These are phyloP conservation scores for Ceratina australensis DNA, from an alignment of 1,140 invertebrate species.

Conservation along the genomic window DNA sequence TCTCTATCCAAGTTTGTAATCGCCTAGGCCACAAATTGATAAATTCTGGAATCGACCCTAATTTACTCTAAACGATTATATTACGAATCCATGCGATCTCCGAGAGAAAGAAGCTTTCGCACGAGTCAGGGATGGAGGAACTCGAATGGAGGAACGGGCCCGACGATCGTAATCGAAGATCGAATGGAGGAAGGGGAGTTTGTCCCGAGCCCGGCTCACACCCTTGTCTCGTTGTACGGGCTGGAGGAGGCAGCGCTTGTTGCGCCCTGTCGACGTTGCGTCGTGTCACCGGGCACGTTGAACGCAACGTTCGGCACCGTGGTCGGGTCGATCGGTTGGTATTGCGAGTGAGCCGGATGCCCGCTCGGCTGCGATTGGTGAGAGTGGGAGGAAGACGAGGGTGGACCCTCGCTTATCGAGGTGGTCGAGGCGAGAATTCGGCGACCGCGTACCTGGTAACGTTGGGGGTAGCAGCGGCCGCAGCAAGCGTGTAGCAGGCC, in stretches of 20 bases:
- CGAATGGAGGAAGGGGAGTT: background rate
- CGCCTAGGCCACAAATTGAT: no score
- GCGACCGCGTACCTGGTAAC: conserved; percentile 89
- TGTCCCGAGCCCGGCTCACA: conserved; percentile 65
- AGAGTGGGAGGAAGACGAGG: conserved; percentile 74
- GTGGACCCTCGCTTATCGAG: conserved; percentile 77
- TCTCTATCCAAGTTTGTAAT: no score
- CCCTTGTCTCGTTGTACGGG: conserved; percentile 77
- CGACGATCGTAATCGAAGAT: background rate
- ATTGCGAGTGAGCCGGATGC: conserved; percentile 47
- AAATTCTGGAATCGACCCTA: background rate
- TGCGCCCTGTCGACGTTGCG: conserved; percentile 56
- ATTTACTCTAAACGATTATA: no score
- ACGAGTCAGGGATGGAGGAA: background rate
- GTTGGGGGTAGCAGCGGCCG: conserved; percentile 91
- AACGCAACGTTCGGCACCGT: conserved; percentile 77
- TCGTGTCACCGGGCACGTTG: conserved; percentile 74
- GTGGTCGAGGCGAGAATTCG: conserved; percentile 77
- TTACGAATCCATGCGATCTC: conserved; percentile 1
- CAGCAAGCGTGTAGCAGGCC: conserved; percentile 91
- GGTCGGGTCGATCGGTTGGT: conserved; percentile 66
- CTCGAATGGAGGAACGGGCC: background rate
- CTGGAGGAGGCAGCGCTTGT: conserved; percentile 65
- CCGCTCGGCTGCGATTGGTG: conserved; percentile 72
- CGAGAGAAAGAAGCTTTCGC: no score